These are phyloP conservation scores for Meloe dianella DNA, from an alignment of 2,888 invertebrate genomes.

Conservation along the genomic window DNA sequence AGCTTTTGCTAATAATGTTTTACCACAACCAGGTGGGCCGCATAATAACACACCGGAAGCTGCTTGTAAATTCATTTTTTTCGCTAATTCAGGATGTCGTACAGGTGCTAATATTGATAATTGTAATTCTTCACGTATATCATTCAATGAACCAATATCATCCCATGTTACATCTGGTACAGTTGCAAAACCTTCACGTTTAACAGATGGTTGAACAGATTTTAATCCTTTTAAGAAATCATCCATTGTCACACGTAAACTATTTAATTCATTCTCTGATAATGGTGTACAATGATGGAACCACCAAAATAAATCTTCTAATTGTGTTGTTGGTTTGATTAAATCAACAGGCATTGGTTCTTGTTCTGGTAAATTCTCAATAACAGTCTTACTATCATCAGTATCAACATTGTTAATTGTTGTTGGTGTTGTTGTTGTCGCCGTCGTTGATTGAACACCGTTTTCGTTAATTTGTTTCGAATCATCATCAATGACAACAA, in stretches of 20 bases:
- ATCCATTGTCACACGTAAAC: constrained; percentile 72
- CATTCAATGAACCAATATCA: constrained; percentile 89
- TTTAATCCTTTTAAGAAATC: constrained; percentile 83
- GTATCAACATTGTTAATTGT: neutral
- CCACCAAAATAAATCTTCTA: constrained; percentile 69
- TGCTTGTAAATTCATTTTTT: constrained; percentile 76
- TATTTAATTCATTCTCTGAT: constrained; percentile 66
- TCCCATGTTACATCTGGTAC: constrained; percentile 98
- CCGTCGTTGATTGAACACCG: constrained; percentile 1
- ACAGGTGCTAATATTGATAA: constrained; percentile 93
- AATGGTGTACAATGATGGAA: constrained; percentile 70
- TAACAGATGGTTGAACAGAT: constrained; percentile 89
- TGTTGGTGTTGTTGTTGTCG: too few species aligned
- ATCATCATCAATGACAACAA: constrained; percentile 39
- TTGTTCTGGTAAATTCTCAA: constrained; percentile 12
- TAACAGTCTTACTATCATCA: neutral
- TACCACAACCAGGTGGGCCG: constrained; percentile 97
- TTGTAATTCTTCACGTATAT: constrained; percentile 88
- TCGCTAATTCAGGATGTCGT: constrained; percentile 81
- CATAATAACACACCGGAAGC: constrained; percentile 92
- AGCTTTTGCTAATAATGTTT: constrained; percentile 96
- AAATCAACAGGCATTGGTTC: constrained; percentile 39
- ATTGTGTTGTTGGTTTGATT: constrained; percentile 43
- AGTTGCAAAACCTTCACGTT: constrained; percentile 96
- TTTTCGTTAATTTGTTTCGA: constrained; percentile 14